phyloP scores from a whole-genome alignment of 2,888 invertebrate species.

The Leptura quadrifasciata region DNA sequence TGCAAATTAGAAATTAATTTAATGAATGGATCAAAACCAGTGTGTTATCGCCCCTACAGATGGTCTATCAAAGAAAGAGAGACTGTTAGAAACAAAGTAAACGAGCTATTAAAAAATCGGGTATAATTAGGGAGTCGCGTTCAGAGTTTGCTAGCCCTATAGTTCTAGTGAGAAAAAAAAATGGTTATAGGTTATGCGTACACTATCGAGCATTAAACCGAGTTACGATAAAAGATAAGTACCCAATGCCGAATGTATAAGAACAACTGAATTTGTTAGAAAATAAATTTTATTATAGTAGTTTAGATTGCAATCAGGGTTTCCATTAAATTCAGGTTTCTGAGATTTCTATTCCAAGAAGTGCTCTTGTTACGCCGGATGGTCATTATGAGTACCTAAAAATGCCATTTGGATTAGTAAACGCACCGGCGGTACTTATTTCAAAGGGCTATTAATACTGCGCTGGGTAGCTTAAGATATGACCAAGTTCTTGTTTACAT shows the following conservation, averaged over 20 bases:
- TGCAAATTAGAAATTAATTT: too few species aligned
- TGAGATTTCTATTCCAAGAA: not conserved
- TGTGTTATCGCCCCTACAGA: too few species aligned
- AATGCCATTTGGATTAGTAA: constrained; percentile 9
- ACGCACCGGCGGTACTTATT: constrained; percentile 10
- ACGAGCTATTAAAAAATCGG: too few species aligned
- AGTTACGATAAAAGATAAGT: not conserved
- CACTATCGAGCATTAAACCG: not conserved
- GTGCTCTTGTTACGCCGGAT: not conserved
- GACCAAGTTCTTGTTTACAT: not conserved
- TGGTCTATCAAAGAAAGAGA: too few species aligned
- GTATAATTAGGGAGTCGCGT: too few species aligned
- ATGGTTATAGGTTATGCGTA: not conserved
- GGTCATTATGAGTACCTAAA: constrained; percentile 12
- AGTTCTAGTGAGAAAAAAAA: not conserved
- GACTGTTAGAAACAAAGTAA: too few species aligned
- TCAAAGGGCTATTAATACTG: not conserved
- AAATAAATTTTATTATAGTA: not conserved
- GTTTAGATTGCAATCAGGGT: not conserved
- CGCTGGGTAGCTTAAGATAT: not conserved
- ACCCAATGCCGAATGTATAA: not conserved
- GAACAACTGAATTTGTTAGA: not conserved
- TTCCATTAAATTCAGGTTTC: not conserved
- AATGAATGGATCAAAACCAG: too few species aligned
- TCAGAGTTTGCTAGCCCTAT: constrained; percentile 12